These are phyloP conservation scores for Diorhabda sublineata DNA, from an alignment of 1,140 invertebrate species.

Conservation along the genomic window DNA sequence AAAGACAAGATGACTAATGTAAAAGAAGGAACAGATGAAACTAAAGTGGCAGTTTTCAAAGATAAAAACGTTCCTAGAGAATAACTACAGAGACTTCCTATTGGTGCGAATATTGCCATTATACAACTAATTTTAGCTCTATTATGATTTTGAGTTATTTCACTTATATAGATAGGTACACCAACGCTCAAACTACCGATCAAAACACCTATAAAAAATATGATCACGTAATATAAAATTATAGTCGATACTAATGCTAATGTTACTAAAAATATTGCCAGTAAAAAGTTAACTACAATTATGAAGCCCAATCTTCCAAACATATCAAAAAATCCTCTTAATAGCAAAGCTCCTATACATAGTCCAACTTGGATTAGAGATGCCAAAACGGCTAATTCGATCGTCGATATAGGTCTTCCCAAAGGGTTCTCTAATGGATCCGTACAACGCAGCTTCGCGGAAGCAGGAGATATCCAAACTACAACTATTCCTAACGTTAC, in stretches of 20 bases:
- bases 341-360: not conserved
- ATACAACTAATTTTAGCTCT: conserved; percentile 35
- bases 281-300: not conserved
- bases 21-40: conserved; percentile 48
- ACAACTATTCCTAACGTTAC: not conserved
- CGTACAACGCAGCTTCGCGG: not conserved
- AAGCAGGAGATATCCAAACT: not conserved
- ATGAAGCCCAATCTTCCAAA: not conserved
- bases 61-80: conserved; percentile 55
- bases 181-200: conserved; percentile 50
- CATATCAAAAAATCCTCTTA: not conserved
- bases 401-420: not conserved
- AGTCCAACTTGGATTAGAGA: not conserved
- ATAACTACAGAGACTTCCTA: conserved; percentile 48
- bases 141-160: conserved; percentile 47
- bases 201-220: conserved; percentile 47
- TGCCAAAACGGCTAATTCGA: not conserved
- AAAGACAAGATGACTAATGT: conserved; percentile 54
- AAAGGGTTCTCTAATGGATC: not conserved
- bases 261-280: not conserved
- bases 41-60: conserved; percentile 53
- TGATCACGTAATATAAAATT: conserved; percentile 39
- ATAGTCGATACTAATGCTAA: not conserved
- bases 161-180: conserved; percentile 52
- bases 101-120: conserved; percentile 32